Percentiles rank a stretch among this genome's conserved stretches.
Conservation (phyloP, 2,797 vertebrate genomes). For the Pempheris klunzingeri region DNA sequence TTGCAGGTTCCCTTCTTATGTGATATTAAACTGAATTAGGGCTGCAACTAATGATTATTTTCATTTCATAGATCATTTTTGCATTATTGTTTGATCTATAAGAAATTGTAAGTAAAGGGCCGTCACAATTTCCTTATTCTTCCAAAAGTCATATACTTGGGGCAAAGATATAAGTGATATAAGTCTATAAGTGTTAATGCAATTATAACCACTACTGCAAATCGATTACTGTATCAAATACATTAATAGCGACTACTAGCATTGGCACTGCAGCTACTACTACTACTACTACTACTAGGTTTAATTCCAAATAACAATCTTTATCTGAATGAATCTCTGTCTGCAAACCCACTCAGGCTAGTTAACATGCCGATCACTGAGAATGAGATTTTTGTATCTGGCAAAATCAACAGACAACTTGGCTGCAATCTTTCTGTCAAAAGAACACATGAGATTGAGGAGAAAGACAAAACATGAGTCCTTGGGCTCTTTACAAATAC, state of each 20-base stretch:
- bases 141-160: neutral
- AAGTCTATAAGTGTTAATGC: neutral
- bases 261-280: neutral
- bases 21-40: neutral
- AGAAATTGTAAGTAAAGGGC: too few relatives aligned
- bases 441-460: neutral
- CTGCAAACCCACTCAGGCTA: neutral
- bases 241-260: neutral
- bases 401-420: neutral
- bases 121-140: neutral
- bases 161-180: neutral
- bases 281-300: neutral
- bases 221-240: neutral
- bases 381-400: neutral
- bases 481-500: neutral
- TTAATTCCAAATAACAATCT: neutral
- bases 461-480: neutral
- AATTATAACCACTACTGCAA: neutral
- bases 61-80: neutral
- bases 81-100: neutral
- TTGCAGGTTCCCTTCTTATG: neutral
- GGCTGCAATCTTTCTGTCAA: neutral
- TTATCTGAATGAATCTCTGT: neutral
- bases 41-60: neutral
- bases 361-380: neutral